Base-by-base conservation (phyloP, 2,888 invertebrate genomes). In the Hypomecis atomaria region DNA sequence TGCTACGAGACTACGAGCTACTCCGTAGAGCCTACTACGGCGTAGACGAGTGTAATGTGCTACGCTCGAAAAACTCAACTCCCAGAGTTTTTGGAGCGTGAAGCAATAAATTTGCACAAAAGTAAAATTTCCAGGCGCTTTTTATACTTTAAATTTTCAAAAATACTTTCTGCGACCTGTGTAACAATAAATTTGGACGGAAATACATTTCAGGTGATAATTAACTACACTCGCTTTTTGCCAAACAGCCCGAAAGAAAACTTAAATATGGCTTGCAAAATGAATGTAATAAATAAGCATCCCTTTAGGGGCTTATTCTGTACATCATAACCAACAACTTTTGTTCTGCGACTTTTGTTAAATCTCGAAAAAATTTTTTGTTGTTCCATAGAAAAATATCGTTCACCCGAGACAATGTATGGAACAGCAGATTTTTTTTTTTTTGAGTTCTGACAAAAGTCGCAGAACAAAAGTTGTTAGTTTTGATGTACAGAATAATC, bases 31-130 rank as follows among this genome's bases (percentile, higher is more conserved):
- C 7, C n/a, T 11, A 34, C 36, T 54, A 54, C 54, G 42, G 11
- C n/a, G 34, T 54, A 54, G 43, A 6, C 37, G 38, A 52, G 38
- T 40, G 40, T 52, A 52, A 40, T 40, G 33, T 33, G 23, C 23
- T 52, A 52, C 52, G 52, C 52, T 52, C 40, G 40, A 33, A 23
- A 40, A 52, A 40, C 33, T 40, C 33, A 42, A 42, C 40, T 33
- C 6, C 9, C 40, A 3, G 1, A 11, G 9, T 33, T 40, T 52
- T 38, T 11, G 50, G 13, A 38, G 50, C 50, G 13, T 38, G 50
- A 50, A 50, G 40, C 40, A 40, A 52, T 52, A 52, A 40, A 52
- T 52, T 52, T 9, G 23, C 38, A 52, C 40, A 8, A 40, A 52
- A 52, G 5, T 34, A 49, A 49, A 49, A 49, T 7, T 49, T 36